Evolutionary conservation across 2,113 vertebrate species (phyloP).

Genomic region (Panurus biarmicus): DNA sequence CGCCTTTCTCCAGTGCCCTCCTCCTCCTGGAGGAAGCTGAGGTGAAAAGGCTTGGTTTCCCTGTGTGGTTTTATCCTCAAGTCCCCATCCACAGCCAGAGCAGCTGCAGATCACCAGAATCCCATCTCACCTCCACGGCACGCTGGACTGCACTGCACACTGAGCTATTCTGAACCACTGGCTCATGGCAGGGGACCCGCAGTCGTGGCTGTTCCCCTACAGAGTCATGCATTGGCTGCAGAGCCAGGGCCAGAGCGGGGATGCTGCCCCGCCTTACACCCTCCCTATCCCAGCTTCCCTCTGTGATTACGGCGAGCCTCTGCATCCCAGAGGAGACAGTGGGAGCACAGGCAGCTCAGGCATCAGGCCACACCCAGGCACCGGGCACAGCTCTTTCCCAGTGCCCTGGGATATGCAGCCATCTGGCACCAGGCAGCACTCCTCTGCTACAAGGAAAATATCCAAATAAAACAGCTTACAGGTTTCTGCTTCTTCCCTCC

Average conservation of each 20-base stretch:
- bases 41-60: not conserved
- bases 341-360: not conserved
- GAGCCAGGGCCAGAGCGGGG: not conserved
- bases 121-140: not conserved
- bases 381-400: not conserved
- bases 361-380: not conserved
- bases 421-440: not conserved
- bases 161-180: not conserved
- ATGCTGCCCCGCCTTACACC: not conserved
- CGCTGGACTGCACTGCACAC: not conserved
- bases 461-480: not conserved
- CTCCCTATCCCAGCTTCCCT: not conserved
- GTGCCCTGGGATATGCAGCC: not conserved
- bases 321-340: not conserved
- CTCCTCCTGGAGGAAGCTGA: not conserved
- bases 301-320: rapidly evolving
- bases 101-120: not conserved
- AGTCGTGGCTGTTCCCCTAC: not conserved
- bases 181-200: not conserved
- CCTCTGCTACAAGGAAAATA: not conserved
- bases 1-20: not conserved
- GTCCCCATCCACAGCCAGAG: not conserved
- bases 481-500: not conserved
- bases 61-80: not conserved
- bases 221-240: rapidly evolving